These are phyloP conservation scores for Corythornis cristatus DNA, from an alignment of 2,113 vertebrate species.

Conservation along the genomic window DNA sequence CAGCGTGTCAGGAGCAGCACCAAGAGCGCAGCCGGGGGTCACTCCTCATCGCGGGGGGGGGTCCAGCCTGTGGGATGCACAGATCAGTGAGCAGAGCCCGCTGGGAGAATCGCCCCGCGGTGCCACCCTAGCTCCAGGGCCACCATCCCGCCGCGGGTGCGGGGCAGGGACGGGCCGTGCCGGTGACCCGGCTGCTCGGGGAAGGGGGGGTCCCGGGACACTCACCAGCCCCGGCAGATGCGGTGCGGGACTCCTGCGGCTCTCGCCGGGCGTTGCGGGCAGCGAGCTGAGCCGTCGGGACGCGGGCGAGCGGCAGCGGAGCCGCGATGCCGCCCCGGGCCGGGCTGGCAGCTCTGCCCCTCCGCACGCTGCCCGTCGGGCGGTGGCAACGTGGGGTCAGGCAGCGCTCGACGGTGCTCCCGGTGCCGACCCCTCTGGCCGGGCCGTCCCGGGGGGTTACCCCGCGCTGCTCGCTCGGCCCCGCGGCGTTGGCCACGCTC, in stretches of 20 bases:
- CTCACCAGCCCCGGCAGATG: neutral
- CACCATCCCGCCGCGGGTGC: neutral
- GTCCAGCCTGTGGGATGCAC: neutral
- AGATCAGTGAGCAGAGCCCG: fast-evolving
- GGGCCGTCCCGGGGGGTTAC: fast-evolving
- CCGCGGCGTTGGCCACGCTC: neutral
- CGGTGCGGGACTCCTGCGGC: neutral
- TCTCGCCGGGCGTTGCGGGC: neutral
- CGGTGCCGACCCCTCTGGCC: fast-evolving
- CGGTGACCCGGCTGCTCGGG: fast-evolving
- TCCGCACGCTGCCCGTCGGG: neutral
- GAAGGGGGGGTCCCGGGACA: neutral
- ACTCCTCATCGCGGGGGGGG: neutral
- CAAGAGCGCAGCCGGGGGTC: fast-evolving
- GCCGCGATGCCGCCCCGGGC: neutral
- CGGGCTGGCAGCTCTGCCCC: neutral
- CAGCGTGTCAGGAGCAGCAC: neutral
- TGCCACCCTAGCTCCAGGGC: fast-evolving
- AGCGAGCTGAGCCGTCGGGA: neutral
- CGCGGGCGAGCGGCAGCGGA: neutral
- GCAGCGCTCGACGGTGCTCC: neutral
- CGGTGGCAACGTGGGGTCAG: neutral
- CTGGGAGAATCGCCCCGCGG: fast-evolving
- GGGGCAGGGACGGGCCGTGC: neutral
- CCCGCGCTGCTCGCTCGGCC: neutral